phyloP scores from a whole-genome alignment of 1,140 invertebrate genomes.

The Acyrthosiphon pisum region DNA sequence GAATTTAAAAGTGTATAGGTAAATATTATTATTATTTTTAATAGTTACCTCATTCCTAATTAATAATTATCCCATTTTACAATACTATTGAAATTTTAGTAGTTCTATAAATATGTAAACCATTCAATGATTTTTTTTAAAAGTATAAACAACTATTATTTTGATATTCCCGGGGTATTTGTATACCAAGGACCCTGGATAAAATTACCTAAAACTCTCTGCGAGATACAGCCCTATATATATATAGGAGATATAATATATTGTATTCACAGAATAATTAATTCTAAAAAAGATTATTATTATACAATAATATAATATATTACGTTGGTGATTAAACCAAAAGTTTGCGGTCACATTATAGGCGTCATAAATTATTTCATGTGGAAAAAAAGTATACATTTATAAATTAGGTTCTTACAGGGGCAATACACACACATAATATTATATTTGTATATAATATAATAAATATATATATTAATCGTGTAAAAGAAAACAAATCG shows the following conservation, averaged over 20 bases:
- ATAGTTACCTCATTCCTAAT: no score
- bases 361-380: neutral
- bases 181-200: neutral
- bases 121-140: no score
- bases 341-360: neutral
- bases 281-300: neutral
- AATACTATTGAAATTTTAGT: no score
- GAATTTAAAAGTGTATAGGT: neutral
- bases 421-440: neutral
- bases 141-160: neutral
- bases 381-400: neutral
- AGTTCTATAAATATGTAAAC: no score
- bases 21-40: no score
- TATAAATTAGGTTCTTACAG: neutral
- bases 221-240: no score
- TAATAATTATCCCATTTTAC: no score
- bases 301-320: neutral
- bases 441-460: neutral
- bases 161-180: neutral
- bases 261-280: neutral
- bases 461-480: neutral
- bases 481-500: slow-evolving; percentile 28
- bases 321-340: neutral
- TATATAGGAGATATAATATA: no score
- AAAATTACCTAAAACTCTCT: neutral